Evolutionary conservation across 2,113 vertebrate genomes (phyloP), one percentile per base, ranked within the genome.

Genomic region (Madoqua kirkii): DNA sequence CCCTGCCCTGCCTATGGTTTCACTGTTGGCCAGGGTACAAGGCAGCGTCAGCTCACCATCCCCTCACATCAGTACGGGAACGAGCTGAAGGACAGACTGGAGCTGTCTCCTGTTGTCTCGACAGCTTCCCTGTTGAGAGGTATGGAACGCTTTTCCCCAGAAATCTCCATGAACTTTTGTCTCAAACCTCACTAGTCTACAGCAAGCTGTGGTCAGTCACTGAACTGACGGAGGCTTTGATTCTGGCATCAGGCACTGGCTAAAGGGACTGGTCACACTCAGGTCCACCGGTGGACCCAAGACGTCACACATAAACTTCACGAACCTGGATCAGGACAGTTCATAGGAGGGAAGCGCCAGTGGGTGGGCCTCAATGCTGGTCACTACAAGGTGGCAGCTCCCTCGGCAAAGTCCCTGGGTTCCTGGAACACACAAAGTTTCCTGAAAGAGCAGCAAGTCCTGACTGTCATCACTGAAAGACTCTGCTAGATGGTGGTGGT

Each of bases 31-130:
- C 7, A 10, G 81, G 11, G 36, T 5, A 2, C 21, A 23, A 79
- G 36, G 15, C 2, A 13, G 15, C 52, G 0, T 1, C 2, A 62
- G 62, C 43, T 84, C 9, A 33, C n/a, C 14, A 2, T 3, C 1
- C 16, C 40, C 36, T 74, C 27, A 6, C 13, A 10, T 40, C 54
- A 43, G 16, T 21, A 5, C 12, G 4, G 50, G 31, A 76, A 36
- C 0, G 11, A 33, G 52, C 52, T 11, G 27, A 60, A 48, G 64
- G 52, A 25, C 19, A 25, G n/a, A 27, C 6, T 8, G 27, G 55
- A 36, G 3, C 48, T 87, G 13, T 43, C 71, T 52, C 17, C 71
- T 81, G 25, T 59, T 59, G 57, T 59, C 25, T 27, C 57, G 5
- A 27, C 57, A 27, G 21, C 3, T 19, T 54, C 12, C 40, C 27